A percentile compares a stretch with the other conserved stretches of the same genome.
phyloP scores from a whole-genome alignment of 2,797 vertebrate species.

The Manis javanica region DNA sequence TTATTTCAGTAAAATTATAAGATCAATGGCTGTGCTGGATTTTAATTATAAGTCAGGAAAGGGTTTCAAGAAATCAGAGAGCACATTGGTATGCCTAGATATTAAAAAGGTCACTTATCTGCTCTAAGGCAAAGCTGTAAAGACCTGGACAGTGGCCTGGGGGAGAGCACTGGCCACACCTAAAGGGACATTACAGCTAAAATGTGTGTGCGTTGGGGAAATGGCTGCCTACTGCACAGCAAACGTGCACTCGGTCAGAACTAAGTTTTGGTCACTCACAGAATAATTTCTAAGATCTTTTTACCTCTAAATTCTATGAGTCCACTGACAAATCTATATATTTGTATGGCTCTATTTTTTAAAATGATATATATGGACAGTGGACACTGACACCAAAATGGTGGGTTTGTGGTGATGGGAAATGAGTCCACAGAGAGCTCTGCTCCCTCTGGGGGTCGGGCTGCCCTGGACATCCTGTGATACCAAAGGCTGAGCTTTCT shows the following conservation, averaged over 20 bases:
- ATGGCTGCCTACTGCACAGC: neutral
- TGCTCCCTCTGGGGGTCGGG: neutral
- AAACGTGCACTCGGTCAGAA: neutral
- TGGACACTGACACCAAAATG: neutral
- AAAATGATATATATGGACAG: neutral
- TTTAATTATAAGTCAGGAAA: neutral
- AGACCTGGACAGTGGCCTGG: neutral
- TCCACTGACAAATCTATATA: neutral
- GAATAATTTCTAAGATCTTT: neutral
- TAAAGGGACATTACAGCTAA: neutral
- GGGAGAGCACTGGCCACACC: neutral
- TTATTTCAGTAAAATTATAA: conserved; percentile 16
- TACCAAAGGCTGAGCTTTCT: neutral
- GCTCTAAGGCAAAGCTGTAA: neutral
- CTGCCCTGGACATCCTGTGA: neutral
- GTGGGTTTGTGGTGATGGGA: neutral
- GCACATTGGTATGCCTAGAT: neutral
- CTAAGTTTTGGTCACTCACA: neutral
- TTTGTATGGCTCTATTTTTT: neutral
- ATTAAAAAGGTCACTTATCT: neutral
- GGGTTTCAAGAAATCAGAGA: neutral
- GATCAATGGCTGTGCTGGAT: neutral
- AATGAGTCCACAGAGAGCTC: neutral
- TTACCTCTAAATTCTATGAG: neutral
- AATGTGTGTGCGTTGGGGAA: neutral